phyloP scores from a whole-genome alignment of 2,888 invertebrate species.

The Cheilosia soror region DNA sequence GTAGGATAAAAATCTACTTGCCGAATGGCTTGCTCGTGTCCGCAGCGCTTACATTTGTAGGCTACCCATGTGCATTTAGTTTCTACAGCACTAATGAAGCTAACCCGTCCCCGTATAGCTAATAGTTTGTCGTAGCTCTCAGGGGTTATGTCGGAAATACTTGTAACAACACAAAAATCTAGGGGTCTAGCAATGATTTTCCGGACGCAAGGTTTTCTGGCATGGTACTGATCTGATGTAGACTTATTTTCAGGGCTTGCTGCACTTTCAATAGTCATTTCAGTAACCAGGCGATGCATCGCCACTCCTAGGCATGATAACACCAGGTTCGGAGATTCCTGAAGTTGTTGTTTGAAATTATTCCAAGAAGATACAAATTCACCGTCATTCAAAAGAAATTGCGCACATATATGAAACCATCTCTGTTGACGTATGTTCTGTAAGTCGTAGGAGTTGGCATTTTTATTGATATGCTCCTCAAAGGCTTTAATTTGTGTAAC shows the following conservation, averaged over 20 bases:
- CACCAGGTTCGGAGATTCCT: conserved; percentile 87
- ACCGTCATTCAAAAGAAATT: conserved; percentile 85
- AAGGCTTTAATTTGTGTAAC: conserved; percentile 85
- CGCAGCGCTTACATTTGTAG: conserved; percentile 83
- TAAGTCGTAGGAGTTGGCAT: conserved; percentile 78
- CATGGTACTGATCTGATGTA: conserved; percentile 74
- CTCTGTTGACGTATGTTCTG: conserved; percentile 75
- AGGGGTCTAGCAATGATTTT: conserved; percentile 85
- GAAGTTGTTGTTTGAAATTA: conserved; percentile 87
- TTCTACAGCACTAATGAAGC: conserved; percentile 90
- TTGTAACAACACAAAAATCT: conserved; percentile 88
- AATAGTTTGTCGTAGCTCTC: conserved; percentile 88
- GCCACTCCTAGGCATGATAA: conserved; percentile 90
- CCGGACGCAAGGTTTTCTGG: conserved; percentile 72
- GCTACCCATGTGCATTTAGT: conserved; percentile 90
- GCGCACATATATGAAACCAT: conserved; percentile 85
- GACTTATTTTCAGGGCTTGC: conserved; percentile 38
- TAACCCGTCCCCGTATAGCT: conserved; percentile 93
- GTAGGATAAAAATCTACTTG: conserved; percentile 83
- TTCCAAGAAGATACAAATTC: conserved; percentile 87
- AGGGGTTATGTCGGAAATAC: conserved; percentile 79
- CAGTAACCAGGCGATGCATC: conserved; percentile 83
- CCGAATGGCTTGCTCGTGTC: conserved; percentile 86
- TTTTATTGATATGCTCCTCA: conserved; percentile 85
- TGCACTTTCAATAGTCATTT: conserved; percentile 50